Evolutionary conservation across 2,113 vertebrate species (phyloP).

Genomic region (Panthera uncia): DNA sequence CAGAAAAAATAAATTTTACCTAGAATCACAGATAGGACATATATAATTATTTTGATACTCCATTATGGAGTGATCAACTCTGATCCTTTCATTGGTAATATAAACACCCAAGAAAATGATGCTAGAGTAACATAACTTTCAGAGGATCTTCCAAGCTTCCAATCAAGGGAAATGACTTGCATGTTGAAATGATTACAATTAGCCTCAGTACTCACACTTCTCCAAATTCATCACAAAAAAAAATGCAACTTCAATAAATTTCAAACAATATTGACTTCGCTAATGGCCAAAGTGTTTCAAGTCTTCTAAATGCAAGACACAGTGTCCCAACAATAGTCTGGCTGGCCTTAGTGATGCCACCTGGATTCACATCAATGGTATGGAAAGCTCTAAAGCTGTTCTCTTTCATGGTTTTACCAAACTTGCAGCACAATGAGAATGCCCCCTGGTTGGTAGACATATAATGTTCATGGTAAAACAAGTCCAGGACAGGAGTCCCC

Average conservation of each 20-base stretch:
- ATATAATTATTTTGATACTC: constrained; percentile 51
- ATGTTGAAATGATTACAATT: constrained; percentile 56
- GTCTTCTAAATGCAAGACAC: neutral
- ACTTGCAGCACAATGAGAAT: neutral
- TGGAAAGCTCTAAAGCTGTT: neutral
- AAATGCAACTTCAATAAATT: neutral
- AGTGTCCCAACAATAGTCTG: neutral
- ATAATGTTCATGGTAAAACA: constrained; percentile 4
- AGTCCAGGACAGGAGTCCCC: neutral
- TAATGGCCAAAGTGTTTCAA: constrained; percentile 3
- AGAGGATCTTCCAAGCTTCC: constrained; percentile 44
- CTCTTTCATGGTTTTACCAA: neutral
- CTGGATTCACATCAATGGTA: neutral
- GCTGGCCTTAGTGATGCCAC: neutral
- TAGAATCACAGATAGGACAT: constrained; percentile 46
- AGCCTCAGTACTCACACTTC: neutral
- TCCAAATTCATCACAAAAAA: constrained; percentile 44
- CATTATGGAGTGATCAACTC: constrained; percentile 37
- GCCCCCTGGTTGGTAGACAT: neutral
- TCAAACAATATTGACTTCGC: constrained; percentile 25
- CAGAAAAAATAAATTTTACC: neutral
- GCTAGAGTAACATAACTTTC: neutral
- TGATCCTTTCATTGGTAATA: constrained; percentile 30
- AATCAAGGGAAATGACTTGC: constrained; percentile 48
- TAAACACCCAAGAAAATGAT: constrained; percentile 54